phyloP scores from a whole-genome alignment of 2,113 vertebrate genomes.

The Pseudopipra pipra region DNA sequence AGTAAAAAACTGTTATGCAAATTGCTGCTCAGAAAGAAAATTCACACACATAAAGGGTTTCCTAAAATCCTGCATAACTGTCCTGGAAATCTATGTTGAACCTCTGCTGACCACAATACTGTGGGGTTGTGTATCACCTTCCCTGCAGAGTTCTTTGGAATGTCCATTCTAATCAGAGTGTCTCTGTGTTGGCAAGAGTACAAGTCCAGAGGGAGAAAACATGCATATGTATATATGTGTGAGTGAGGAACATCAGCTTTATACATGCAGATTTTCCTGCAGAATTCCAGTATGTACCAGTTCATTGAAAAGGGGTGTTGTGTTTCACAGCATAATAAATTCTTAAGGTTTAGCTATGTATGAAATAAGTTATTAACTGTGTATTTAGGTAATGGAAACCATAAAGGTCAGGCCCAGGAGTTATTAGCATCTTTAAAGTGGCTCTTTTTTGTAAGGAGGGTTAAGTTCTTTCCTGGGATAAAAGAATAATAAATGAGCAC shows the following conservation, averaged over 20 bases:
- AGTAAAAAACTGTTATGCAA: not conserved
- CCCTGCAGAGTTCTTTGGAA: not conserved
- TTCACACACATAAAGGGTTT: not conserved
- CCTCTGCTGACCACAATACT: not conserved
- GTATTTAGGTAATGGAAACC: not conserved
- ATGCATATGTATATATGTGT: not conserved
- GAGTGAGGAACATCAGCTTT: not conserved
- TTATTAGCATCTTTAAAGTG: not conserved
- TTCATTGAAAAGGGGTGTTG: not conserved
- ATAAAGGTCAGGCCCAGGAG: not conserved
- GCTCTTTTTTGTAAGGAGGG: not conserved
- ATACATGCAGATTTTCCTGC: not conserved
- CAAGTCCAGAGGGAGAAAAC: not conserved
- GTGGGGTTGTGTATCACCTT: accelerated
- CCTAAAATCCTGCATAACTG: not conserved
- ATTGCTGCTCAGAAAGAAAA: not conserved
- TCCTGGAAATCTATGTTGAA: not conserved
- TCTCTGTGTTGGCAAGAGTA: not conserved
- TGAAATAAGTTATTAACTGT: not conserved
- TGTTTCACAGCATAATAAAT: not conserved
- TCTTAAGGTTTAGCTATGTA: not conserved
- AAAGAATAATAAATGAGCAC: not conserved
- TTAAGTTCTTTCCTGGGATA: not conserved
- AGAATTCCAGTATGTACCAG: not conserved
- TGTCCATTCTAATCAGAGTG: not conserved